phyloP scores from a whole-genome alignment of 2,113 vertebrate species.

The Sinosuthora webbiana region DNA sequence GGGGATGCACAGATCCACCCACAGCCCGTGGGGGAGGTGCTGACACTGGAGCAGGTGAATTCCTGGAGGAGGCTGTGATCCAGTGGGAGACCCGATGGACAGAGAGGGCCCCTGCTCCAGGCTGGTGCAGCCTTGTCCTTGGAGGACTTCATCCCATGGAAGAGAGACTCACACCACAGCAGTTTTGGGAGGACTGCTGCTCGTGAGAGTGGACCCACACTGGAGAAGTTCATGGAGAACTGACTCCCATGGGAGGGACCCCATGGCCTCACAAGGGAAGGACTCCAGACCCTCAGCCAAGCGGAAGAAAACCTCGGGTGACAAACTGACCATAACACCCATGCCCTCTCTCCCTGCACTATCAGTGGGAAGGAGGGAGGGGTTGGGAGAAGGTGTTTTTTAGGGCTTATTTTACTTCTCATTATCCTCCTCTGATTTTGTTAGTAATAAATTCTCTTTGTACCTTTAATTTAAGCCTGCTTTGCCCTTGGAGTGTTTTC shows the following conservation, averaged over 20 bases:
- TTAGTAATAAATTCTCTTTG: neutral
- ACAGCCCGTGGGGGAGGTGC: neutral
- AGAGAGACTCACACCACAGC: accelerated
- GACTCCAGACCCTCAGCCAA: neutral
- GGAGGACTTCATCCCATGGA: neutral
- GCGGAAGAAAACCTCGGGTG: accelerated
- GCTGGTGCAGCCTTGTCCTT: neutral
- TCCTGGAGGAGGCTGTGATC: neutral
- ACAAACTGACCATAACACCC: neutral
- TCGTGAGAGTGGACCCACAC: neutral
- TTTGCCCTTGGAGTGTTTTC: neutral
- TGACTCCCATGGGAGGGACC: neutral
- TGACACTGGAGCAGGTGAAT: neutral
- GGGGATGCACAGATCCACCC: neutral
- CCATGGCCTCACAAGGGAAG: neutral
- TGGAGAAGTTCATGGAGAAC: neutral
- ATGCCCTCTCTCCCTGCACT: too few species aligned
- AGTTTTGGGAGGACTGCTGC: neutral
- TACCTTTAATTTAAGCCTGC: neutral
- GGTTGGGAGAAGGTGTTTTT: neutral
- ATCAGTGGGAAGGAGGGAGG: neutral
- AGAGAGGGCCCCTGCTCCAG: neutral
- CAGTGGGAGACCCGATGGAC: neutral
- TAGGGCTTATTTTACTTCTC: neutral
- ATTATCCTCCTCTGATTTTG: neutral